These are phyloP conservation scores for Drosophila suzukii DNA, from an alignment of 1,140 invertebrate genomes.

Conservation along the genomic window DNA sequence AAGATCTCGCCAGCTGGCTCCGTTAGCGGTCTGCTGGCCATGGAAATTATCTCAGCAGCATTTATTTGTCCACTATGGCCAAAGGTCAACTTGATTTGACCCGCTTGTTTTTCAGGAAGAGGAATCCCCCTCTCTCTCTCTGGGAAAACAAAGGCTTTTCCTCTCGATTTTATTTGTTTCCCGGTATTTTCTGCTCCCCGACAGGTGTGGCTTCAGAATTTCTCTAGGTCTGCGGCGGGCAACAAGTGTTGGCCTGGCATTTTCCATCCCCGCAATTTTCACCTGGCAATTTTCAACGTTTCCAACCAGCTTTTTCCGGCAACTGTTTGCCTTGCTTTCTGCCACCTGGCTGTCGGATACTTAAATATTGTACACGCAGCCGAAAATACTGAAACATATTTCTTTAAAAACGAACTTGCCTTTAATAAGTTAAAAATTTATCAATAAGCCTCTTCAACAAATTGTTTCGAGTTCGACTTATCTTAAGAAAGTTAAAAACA, in stretches of 20 bases:
- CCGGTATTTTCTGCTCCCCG: neutral
- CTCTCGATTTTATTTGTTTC: neutral
- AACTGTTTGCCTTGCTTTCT: conserved; percentile 20
- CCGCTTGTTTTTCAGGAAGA: neutral
- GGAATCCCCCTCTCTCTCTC: neutral
- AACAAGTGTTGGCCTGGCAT: conserved; percentile 56
- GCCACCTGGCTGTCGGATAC: neutral
- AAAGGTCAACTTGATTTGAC: conserved; percentile 76
- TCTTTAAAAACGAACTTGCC: neutral
- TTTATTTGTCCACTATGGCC: conserved; percentile 33
- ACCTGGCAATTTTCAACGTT: neutral
- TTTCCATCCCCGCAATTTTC: conserved; percentile 22
- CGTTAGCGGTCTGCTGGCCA: conserved; percentile 43
- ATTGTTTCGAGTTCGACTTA: no score
- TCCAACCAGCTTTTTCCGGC: conserved; percentile 13
- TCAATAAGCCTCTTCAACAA: neutral
- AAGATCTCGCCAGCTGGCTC: conserved; percentile 32
- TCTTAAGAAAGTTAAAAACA: no score
- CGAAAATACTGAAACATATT: neutral
- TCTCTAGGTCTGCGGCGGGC: conserved; percentile 37
- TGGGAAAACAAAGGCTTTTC: conserved; percentile 6
- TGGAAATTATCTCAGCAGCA: conserved; percentile 9
- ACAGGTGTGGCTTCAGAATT: conserved; percentile 57
- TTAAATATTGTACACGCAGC: neutral
- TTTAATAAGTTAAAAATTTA: no score